Evolutionary conservation across 2,888 invertebrate species (phyloP).

Genomic region (Epistrophella euchroma): DNA sequence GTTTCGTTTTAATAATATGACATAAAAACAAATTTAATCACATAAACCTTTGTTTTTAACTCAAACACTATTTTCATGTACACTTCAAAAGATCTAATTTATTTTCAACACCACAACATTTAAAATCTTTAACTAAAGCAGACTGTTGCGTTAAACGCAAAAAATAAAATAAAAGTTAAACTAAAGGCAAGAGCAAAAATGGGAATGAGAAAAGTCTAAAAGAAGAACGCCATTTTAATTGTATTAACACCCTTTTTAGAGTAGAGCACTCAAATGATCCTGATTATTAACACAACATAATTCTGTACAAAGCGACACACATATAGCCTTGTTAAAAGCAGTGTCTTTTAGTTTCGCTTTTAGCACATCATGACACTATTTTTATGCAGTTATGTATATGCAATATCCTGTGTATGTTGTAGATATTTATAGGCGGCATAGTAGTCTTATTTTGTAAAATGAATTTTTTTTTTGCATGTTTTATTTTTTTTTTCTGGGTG

Average conservation of each 20-base stretch:
- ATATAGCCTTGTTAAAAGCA: neutral
- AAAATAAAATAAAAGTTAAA: neutral
- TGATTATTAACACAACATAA: conserved; percentile 64
- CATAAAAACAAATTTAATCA: too few species aligned
- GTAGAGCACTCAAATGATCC: conserved; percentile 41
- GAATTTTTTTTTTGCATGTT: neutral
- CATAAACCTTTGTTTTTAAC: too few species aligned
- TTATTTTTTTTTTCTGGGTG: neutral
- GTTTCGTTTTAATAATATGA: too few species aligned
- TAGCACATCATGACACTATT: conserved; percentile 53
- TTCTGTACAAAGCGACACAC: conserved; percentile 26
- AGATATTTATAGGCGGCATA: conserved; percentile 16
- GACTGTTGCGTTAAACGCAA: neutral
- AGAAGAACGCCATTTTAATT: conserved; percentile 38
- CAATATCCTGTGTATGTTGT: conserved; percentile 35
- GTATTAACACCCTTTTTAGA: conserved; percentile 62
- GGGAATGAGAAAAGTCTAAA: neutral
- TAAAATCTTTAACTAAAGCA: neutral
- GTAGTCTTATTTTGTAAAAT: conserved; percentile 8
- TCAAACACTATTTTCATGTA: too few species aligned
- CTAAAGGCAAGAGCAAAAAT: neutral
- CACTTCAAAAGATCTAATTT: neutral
- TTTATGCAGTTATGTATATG: neutral
- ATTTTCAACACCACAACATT: neutral
- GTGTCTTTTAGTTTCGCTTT: conserved; percentile 28